Percentiles rank a stretch among this genome's conserved stretches.
Evolutionary conservation across 2,113 vertebrate species (phyloP).

Genomic region (Rattus norvegicus): DNA sequence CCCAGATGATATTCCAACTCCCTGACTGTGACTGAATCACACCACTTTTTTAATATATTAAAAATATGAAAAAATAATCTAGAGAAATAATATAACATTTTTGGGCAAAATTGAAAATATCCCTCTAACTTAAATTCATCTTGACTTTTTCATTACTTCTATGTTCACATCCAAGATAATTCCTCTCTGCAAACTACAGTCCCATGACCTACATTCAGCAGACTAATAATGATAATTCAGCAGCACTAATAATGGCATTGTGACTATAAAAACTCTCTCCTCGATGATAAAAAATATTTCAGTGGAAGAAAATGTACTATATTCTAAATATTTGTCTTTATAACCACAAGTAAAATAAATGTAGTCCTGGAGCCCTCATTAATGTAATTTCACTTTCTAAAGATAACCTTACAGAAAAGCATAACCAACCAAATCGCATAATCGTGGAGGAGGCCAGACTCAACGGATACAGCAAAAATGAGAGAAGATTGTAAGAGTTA

Average conservation of each 20-base stretch:
- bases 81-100: background rate
- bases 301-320: background rate
- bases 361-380: background rate
- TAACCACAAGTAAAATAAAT: no score
- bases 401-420: background rate
- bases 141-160: background rate
- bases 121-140: conserved; percentile 22
- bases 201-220: background rate
- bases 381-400: background rate
- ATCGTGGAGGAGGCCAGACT: background rate
- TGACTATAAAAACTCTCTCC: background rate
- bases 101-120: conserved; percentile 9
- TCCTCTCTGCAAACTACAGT: background rate
- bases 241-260: background rate
- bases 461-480: background rate
- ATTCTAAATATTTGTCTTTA: background rate
- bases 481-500: background rate
- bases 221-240: background rate
- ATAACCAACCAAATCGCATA: background rate
- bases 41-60: background rate
- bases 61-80: background rate
- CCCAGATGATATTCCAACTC: background rate
- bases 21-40: background rate
- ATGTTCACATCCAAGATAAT: background rate
- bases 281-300: background rate